A percentile compares a stretch with the other conserved stretches of the same genome.
phyloP scores from a whole-genome alignment of 1,140 invertebrate species.

The Drosophila leontia region DNA sequence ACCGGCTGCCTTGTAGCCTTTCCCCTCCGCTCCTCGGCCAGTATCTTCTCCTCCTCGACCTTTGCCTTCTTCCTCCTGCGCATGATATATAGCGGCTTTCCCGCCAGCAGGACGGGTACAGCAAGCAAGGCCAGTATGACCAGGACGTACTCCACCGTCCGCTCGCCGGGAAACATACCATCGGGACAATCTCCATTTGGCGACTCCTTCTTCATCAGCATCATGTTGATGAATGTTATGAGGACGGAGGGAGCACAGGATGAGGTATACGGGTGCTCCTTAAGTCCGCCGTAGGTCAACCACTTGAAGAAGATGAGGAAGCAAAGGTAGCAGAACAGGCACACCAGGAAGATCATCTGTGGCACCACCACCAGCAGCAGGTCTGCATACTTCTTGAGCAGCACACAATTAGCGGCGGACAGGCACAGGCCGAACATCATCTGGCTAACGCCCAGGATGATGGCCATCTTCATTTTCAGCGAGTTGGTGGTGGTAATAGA shows the following conservation, averaged over 20 bases:
- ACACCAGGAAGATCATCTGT: slow-evolving; percentile 94
- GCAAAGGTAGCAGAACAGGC: slow-evolving; percentile 97
- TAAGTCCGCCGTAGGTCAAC: slow-evolving; percentile 96
- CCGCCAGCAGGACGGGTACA: slow-evolving; percentile 92
- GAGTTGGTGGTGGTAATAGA: slow-evolving; percentile 99
- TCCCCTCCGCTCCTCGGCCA: neutral
- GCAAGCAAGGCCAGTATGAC: slow-evolving; percentile 89
- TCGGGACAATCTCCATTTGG: slow-evolving; percentile 80
- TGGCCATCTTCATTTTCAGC: slow-evolving; percentile 99
- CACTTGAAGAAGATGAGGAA: slow-evolving; percentile 97
- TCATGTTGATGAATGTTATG: slow-evolving; percentile 94
- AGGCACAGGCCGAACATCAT: slow-evolving; percentile 98
- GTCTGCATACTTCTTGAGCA: slow-evolving; percentile 91
- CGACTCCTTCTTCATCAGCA: slow-evolving; percentile 86
- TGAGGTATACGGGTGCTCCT: slow-evolving; percentile 86
- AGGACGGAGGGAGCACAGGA: slow-evolving; percentile 91
- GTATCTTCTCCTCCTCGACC: slow-evolving; percentile 4
- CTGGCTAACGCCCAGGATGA: slow-evolving; percentile 97
- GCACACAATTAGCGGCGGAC: slow-evolving; percentile 95
- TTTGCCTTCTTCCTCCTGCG: slow-evolving; percentile 22
- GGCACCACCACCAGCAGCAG: slow-evolving; percentile 97
- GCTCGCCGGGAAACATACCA: slow-evolving; percentile 88
- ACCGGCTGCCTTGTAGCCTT: slow-evolving; percentile 28
- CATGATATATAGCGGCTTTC: slow-evolving; percentile 90
- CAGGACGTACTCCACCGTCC: slow-evolving; percentile 88